Conservation (phyloP, 2,888 invertebrate genomes). For the Mythimna loreyi region DNA sequence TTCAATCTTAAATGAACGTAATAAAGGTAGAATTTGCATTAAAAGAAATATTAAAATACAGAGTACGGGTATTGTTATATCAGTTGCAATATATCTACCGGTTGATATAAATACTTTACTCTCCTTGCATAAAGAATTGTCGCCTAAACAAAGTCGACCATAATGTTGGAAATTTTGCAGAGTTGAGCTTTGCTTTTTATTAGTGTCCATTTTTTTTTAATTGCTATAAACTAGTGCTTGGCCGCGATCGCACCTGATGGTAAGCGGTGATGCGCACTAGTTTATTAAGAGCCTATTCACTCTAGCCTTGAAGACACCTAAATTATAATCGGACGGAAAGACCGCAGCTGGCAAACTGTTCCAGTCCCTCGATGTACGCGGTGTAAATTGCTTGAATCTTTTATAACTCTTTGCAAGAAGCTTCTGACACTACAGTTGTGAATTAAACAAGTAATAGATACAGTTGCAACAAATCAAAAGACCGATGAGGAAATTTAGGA, state of each 20-base stretch:
- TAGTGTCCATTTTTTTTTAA: too few relatives aligned
- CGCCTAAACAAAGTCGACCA: constrained; percentile 18
- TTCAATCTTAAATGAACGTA: constrained; percentile 42
- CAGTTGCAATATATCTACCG: constrained; percentile 60
- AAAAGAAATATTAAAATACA: constrained; percentile 25
- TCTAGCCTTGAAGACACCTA: too few relatives aligned
- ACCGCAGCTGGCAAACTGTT: too few relatives aligned
- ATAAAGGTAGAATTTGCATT: constrained; percentile 40
- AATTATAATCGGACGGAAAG: too few relatives aligned
- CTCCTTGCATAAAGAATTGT: constrained; percentile 62
- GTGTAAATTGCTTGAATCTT: too few relatives aligned
- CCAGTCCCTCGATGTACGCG: too few relatives aligned
- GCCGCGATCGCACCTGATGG: too few relatives aligned
- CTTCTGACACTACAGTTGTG: background rate
- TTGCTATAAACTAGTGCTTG: too few relatives aligned
- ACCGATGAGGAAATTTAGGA: background rate
- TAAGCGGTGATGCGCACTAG: too few relatives aligned
- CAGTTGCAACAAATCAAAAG: background rate
- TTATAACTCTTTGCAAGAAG: constrained; percentile 11
- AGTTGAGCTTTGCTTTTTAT: background rate
- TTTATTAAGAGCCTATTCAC: too few relatives aligned
- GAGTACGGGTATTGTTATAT: constrained; percentile 53
- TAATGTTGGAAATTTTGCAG: constrained; percentile 3
- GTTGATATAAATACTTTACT: constrained; percentile 52
- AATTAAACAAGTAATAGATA: constrained; percentile 1